phyloP scores from a whole-genome alignment of 1,140 invertebrate species.

The Lutraria rhynchaena region DNA sequence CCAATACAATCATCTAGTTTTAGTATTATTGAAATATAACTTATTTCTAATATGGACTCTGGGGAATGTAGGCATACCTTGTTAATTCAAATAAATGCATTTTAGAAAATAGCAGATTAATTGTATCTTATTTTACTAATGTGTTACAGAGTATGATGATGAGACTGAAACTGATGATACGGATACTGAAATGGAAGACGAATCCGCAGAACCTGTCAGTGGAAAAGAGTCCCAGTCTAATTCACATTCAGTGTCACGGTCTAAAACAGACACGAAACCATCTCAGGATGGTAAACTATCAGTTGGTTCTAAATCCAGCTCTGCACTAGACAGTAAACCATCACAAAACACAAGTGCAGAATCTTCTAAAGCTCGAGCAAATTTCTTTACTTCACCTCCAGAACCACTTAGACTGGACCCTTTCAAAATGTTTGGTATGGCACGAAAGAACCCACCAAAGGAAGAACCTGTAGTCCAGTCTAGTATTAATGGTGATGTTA shows the following conservation, averaged over 20 bases:
- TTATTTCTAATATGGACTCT: too few relatives aligned
- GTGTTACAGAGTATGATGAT: conserved; percentile 59
- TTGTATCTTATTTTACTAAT: conserved; percentile 5
- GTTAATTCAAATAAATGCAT: too few relatives aligned
- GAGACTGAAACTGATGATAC: conserved; percentile 67
- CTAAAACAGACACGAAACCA: conserved; percentile 42
- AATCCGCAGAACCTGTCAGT: conserved; percentile 49
- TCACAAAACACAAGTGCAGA: neutral
- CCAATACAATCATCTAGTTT: too few relatives aligned
- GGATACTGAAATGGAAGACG: conserved; percentile 62
- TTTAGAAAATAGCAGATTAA: too few relatives aligned
- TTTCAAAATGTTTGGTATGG: conserved; percentile 76
- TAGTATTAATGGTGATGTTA: conserved; percentile 37
- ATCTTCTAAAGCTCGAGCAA: conserved; percentile 62
- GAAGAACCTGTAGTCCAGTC: conserved; percentile 42
- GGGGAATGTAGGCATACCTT: too few relatives aligned
- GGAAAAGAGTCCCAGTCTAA: conserved; percentile 8
- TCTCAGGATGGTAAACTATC: conserved; percentile 3
- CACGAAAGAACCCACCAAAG: conserved; percentile 58
- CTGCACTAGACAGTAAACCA: conserved; percentile 3
- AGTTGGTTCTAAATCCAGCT: neutral
- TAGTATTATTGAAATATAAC: too few relatives aligned
- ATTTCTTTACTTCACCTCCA: conserved; percentile 77
- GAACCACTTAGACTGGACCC: conserved; percentile 77
- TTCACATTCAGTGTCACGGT: conserved; percentile 2